phyloP scores from a whole-genome alignment of 2,797 vertebrate genomes.

The Enteromius thamalakanensis region DNA sequence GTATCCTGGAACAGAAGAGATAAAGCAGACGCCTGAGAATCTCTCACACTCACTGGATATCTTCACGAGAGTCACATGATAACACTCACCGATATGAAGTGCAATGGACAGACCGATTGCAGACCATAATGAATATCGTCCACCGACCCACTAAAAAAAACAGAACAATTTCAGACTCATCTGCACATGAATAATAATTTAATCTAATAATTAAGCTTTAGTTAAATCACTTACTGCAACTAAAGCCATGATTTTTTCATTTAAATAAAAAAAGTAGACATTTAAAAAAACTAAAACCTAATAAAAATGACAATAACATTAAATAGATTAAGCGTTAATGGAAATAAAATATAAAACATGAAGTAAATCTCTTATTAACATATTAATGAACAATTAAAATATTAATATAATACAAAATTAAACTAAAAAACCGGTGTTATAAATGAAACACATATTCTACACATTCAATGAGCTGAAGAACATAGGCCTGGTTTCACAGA shows the following conservation, averaged over 20 bases:
- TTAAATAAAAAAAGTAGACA: not conserved
- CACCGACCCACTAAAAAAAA: slow-evolving; percentile 91
- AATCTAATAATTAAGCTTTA: not conserved
- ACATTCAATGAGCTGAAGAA: no score
- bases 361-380: not conserved
- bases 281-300: not conserved
- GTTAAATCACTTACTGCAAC: not conserved
- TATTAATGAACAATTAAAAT: not conserved
- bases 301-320: not conserved
- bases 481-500: no score
- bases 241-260: not conserved
- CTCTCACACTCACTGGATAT: not conserved
- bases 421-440: no score
- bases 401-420: not conserved
- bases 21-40: slow-evolving; percentile 45
- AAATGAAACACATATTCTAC: no score
- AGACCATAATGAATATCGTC: slow-evolving; percentile 96
- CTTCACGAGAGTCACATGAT: slow-evolving; percentile 11
- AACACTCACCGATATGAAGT: slow-evolving; percentile 87
- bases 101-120: slow-evolving; percentile 98
- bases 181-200: no score
- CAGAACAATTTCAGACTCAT: no score
- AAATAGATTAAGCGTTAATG: not conserved
- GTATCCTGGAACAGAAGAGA: slow-evolving; percentile 79
- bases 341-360: not conserved